Evolutionary conservation across 2,888 invertebrate genomes (phyloP).

Genomic region (Abrostola triplasia): DNA sequence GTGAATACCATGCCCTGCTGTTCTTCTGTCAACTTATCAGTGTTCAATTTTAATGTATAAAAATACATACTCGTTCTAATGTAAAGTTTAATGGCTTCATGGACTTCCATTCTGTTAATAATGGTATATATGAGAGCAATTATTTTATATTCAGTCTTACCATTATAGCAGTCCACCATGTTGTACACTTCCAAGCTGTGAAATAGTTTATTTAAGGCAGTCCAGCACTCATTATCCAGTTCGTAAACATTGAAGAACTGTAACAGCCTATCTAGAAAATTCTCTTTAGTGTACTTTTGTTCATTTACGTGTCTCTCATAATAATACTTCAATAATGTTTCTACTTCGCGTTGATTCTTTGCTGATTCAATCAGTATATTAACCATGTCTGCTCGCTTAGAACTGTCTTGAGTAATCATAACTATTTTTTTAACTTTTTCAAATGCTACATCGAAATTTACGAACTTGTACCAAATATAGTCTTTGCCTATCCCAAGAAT

Average conservation of each 20-base stretch:
- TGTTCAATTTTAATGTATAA: slow-evolving; percentile 26
- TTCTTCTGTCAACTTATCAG: slow-evolving; percentile 27
- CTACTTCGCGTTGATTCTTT: slow-evolving; percentile 63
- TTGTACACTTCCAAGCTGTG: slow-evolving; percentile 66
- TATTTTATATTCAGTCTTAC: slow-evolving; percentile 52
- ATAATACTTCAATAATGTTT: slow-evolving; percentile 67
- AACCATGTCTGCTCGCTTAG: slow-evolving; percentile 61
- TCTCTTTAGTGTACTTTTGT: slow-evolving; percentile 52
- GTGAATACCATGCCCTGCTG: slow-evolving; percentile 37
- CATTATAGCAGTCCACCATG: slow-evolving; percentile 21
- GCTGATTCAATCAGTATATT: slow-evolving; percentile 61
- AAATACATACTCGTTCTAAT: slow-evolving; percentile 32
- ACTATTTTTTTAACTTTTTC: slow-evolving; percentile 64
- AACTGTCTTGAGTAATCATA: slow-evolving; percentile 53
- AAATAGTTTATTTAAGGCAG: slow-evolving; percentile 67
- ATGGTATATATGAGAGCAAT: slow-evolving; percentile 65
- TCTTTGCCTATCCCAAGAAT: slow-evolving; percentile 61
- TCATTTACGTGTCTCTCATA: slow-evolving; percentile 73
- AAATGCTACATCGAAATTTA: slow-evolving; percentile 68
- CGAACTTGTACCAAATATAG: slow-evolving; percentile 70
- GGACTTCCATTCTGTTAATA: slow-evolving; percentile 61
- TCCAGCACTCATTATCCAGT: slow-evolving; percentile 70
- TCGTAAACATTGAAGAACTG: slow-evolving; percentile 62
- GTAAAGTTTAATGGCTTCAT: slow-evolving; percentile 41
- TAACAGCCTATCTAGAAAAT: slow-evolving; percentile 63